A percentile compares a stretch with the other conserved stretches of the same genome.
phyloP scores from a whole-genome alignment of 2,797 vertebrate genomes.

The Choloepus didactylus region DNA sequence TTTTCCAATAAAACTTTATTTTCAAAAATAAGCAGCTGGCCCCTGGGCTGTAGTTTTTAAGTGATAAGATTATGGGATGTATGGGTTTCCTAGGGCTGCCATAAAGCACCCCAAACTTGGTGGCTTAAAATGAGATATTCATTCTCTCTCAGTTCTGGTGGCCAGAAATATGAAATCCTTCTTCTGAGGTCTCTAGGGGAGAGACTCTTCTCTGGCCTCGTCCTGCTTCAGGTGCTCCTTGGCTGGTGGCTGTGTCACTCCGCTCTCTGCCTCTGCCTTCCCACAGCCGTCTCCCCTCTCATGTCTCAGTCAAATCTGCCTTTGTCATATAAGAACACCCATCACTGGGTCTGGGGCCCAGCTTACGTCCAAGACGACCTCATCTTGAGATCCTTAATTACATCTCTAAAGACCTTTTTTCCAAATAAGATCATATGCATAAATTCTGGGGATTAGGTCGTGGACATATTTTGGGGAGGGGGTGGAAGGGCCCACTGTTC shows the following conservation, averaged over 20 bases:
- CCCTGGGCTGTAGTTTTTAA: neutral
- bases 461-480: neutral
- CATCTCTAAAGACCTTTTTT: neutral
- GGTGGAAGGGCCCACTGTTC: neutral
- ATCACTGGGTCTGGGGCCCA: neutral
- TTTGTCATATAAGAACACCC: neutral
- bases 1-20: neutral
- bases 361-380: neutral
- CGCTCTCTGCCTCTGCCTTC: neutral
- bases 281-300: neutral
- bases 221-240: too few species aligned
- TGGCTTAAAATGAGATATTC: neutral
- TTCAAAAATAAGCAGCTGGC: neutral
- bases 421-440: neutral
- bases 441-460: neutral
- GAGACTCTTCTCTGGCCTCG: neutral
- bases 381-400: neutral
- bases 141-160: neutral
- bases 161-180: neutral
- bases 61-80: neutral
- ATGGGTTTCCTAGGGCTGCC: neutral
- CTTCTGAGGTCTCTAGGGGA: neutral
- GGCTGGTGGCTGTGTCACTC: neutral
- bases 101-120: neutral
- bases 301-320: neutral